Percentiles rank a stretch among this genome's conserved stretches.
phyloP scores from a whole-genome alignment of 1,140 invertebrate species.

The Drosophila arawakana region DNA sequence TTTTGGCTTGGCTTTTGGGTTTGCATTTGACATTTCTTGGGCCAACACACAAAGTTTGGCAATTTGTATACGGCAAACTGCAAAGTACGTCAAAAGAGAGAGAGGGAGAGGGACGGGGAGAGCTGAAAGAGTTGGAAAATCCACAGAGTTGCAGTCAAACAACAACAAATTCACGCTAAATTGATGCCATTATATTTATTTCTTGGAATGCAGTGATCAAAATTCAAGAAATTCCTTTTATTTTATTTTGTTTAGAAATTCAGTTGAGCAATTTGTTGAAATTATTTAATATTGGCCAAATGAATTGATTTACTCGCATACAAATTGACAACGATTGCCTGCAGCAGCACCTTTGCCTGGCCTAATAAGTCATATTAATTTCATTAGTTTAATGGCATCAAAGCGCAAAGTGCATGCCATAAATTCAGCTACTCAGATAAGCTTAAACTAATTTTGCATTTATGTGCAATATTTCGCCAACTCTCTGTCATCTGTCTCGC shows the following conservation, averaged over 20 bases:
- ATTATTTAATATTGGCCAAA: not conserved
- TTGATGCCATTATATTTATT: slow-evolving; percentile 27
- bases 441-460: slow-evolving; percentile 49
- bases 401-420: slow-evolving; percentile 36
- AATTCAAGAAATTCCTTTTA: not conserved
- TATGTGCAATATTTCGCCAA: slow-evolving; percentile 6
- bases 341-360: not conserved
- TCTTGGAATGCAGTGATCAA: not conserved
- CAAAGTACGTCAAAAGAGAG: slow-evolving; percentile 5
- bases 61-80: slow-evolving; percentile 48
- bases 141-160: slow-evolving; percentile 33
- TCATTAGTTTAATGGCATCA: slow-evolving; percentile 46
- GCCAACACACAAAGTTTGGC: slow-evolving; percentile 51
- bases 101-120: slow-evolving; percentile 4
- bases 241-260: not conserved
- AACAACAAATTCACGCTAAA: slow-evolving; percentile 43
- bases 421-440: slow-evolving; percentile 37
- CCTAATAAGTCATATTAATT: slow-evolving; percentile 26
- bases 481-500: not conserved
- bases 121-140: slow-evolving; percentile 11
- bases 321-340: slow-evolving; percentile 1
- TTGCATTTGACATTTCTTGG: slow-evolving; percentile 57
- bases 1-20: slow-evolving; percentile 57
- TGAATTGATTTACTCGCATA: slow-evolving; percentile 1
- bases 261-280: not conserved